Evolutionary conservation across 2,113 vertebrate species (phyloP), one percentile per base, ranked within the genome.

Genomic region (Mesembrinibis cayennensis): DNA sequence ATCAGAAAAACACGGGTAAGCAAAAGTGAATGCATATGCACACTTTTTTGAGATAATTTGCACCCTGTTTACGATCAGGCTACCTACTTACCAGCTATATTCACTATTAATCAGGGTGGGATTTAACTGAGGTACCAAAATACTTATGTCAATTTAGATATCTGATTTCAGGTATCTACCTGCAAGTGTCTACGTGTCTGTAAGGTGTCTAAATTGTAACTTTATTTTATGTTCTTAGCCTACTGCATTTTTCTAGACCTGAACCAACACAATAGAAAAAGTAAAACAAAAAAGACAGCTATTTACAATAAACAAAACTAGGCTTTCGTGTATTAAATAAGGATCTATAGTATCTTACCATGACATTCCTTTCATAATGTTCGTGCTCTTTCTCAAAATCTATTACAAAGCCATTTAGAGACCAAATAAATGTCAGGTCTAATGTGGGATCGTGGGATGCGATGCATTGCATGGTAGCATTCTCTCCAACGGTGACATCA

Each of bases 351-450:
- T 50, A 93, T 82, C 99, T 99, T 98, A 99, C 99, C 98, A 98
- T 98, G 58, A 96, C 97, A 93, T 97, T 98, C 82, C 98, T 98
- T 94, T 99, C 98, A 89, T 99, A 99, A 93, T 99, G 99, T 20
- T 98, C 98, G 0, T 98, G 97, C 15, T 99, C 98, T 93, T 97
- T 98, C 97, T 99, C 98, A 70, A 99, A 98, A 97, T 99, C 99
- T 62, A 99, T 98, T 93, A 98, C 97, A 42, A 98, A 98, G 82
- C 98, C 98, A 61, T 99, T 99, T 79, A 99, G 97, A 82, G 99
- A 98, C 99, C 99, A 99, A 93, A 99, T 98, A 95, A 99, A 99
- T 17, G 99, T 99, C 96, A 99, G 98, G 95, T 99, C 99, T 92
- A 99, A 96, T 18, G 97, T 96, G 12, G 98, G 90, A 95, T 99